Evolutionary conservation across 2,113 vertebrate genomes (phyloP).

Genomic region (Eublepharis macularius): DNA sequence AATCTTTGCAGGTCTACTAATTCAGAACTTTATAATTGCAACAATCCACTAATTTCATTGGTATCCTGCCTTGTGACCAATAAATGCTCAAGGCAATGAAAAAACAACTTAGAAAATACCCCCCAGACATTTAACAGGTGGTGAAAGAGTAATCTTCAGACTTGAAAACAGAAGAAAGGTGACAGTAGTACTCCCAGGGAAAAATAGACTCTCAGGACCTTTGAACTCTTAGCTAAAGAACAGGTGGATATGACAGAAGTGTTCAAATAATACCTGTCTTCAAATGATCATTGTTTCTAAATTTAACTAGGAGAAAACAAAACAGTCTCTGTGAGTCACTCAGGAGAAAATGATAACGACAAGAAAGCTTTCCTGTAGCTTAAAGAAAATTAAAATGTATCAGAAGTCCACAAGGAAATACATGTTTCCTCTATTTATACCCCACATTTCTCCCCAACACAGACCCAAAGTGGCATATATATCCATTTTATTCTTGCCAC

Average conservation of each 20-base stretch:
- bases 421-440: too few species aligned
- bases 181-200: not conserved
- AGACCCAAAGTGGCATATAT: too few species aligned
- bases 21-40: not conserved
- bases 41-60: not conserved
- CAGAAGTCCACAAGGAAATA: not conserved
- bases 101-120: not conserved
- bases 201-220: not conserved
- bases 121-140: not conserved
- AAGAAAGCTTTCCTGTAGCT: not conserved
- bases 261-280: not conserved
- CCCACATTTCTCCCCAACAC: too few species aligned
- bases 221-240: not conserved
- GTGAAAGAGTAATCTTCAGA: not conserved
- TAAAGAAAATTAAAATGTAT: not conserved
- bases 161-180: not conserved
- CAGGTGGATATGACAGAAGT: not conserved
- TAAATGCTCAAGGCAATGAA: not conserved
- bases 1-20: too few species aligned
- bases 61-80: not conserved
- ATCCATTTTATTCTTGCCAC: too few species aligned
- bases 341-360: not conserved
- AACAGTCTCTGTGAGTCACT: not conserved
- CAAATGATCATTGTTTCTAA: not conserved
- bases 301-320: constrained; percentile 4